Evolutionary conservation across 2,797 vertebrate species (phyloP).

Genomic region (Vultur gryphus): DNA sequence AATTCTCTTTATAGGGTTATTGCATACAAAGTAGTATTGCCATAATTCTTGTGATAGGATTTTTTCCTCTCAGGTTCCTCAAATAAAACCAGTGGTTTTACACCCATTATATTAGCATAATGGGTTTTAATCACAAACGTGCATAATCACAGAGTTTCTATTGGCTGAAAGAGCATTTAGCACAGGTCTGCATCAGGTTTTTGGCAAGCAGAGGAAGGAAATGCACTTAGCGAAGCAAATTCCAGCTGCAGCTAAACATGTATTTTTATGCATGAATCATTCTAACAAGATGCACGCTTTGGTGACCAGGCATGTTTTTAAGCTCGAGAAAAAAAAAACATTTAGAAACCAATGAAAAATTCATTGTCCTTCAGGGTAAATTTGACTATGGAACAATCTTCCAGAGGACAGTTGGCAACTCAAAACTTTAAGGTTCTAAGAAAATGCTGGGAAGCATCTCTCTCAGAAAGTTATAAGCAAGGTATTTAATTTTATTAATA

Average conservation of each 20-base stretch:
- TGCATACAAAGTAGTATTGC: background rate
- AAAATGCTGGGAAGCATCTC: background rate
- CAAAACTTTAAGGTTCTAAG: background rate
- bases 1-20: background rate
- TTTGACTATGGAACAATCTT: background rate
- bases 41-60: background rate
- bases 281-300: background rate
- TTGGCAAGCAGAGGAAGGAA: background rate
- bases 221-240: background rate
- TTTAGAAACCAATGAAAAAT: background rate
- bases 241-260: background rate
- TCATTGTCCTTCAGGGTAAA: background rate
- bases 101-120: background rate
- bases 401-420: background rate
- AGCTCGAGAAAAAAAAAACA: background rate
- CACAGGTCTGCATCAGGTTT: background rate
- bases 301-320: background rate
- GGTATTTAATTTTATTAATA: background rate
- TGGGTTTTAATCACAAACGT: background rate
- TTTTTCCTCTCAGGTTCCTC: background rate
- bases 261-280: background rate
- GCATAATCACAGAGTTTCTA: background rate
- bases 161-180: background rate
- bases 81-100: background rate
- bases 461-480: background rate